Base-by-base conservation (phyloP, 2,113 vertebrate genomes). In the Hystrix cristata region DNA sequence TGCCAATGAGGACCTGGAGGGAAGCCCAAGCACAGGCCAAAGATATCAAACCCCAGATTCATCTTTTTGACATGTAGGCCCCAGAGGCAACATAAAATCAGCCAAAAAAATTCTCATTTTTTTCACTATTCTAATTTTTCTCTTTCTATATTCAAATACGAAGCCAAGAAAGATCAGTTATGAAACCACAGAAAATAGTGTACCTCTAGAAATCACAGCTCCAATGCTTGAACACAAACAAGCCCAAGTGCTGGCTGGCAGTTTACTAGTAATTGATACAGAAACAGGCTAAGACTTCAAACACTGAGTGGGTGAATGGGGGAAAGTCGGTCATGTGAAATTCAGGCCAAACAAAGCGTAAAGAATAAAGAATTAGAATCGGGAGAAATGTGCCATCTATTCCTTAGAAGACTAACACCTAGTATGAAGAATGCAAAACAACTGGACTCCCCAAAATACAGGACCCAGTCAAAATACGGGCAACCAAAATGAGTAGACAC, bases 11-110 rank as follows among this genome's bases (percentile, higher is more conserved):
- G 72, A 2, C 94, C 2, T 19, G 81, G 94, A 97, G 81, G 31
- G 21, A 83, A 79, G 67, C 55, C 15, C 19, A 25, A 15, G 62
- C 19, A 51, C 14, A 25, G 48, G 97, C 96, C 97, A 98, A 97
- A 72, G 59, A 87, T 16, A 97, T 78, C 95, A 96, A 97, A 94
- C 82, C 62, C 71, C 82, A 95, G 90, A 97, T 98, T 95, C 92
- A 95, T 97, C 96, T 97, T 98, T 96, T 31, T 97, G 96, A 97
- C 97, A 96, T 78, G 31, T 21, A 69, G 81, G 81, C 90, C 97
- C 96, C 96, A 95, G 85, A 92, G 96, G 88, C 90, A 97, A 96
- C 62, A 96, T 48, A 84, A 85, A 82, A 90, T 57, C 14, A 4
- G 97, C 96, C 97, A 95, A 97, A 95, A 94, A 91, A 67, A 27